These are phyloP conservation scores for Lutjanus argentimaculatus DNA, from an alignment of 2,797 vertebrate species.

Conservation along the genomic window DNA sequence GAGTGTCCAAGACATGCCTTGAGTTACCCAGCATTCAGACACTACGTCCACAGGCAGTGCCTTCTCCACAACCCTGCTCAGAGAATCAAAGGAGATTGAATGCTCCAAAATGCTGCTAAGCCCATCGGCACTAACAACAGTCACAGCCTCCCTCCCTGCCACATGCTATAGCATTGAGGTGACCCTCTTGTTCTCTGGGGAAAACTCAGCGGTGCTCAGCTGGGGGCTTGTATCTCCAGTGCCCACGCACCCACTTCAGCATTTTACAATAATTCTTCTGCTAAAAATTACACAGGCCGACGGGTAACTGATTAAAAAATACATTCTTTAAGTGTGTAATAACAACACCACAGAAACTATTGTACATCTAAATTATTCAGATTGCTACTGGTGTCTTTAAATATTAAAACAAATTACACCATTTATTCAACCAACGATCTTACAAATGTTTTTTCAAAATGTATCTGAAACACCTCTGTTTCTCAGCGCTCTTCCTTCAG, in stretches of 20 bases:
- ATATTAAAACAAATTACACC: conserved; percentile 49
- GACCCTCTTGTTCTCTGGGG: background rate
- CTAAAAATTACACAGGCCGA: conserved; percentile 5
- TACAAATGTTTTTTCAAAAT: conserved; percentile 13
- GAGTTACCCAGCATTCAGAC: background rate
- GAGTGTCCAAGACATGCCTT: background rate
- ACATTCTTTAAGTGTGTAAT: conserved; percentile 37
- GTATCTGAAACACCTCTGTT: background rate
- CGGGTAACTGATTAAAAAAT: conserved; percentile 21
- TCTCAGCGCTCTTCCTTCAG: background rate
- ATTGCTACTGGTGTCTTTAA: conserved; percentile 45
- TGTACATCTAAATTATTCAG: conserved; percentile 52
- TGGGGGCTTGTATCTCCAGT: background rate
- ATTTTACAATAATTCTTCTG: conserved; percentile 18
- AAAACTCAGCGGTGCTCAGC: background rate
- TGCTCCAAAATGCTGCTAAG: background rate
- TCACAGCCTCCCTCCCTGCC: background rate
- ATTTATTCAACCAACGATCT: conserved; percentile 22
- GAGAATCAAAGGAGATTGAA: background rate
- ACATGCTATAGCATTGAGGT: background rate
- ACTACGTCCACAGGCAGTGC: background rate
- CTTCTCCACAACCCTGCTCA: background rate
- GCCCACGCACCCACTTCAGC: background rate
- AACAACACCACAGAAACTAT: conserved; percentile 33
- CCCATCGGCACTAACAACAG: background rate